A percentile compares a stretch with the other conserved stretches of the same genome.
phyloP scores from a whole-genome alignment of 2,888 invertebrate genomes.

The Eupeodes luniger region DNA sequence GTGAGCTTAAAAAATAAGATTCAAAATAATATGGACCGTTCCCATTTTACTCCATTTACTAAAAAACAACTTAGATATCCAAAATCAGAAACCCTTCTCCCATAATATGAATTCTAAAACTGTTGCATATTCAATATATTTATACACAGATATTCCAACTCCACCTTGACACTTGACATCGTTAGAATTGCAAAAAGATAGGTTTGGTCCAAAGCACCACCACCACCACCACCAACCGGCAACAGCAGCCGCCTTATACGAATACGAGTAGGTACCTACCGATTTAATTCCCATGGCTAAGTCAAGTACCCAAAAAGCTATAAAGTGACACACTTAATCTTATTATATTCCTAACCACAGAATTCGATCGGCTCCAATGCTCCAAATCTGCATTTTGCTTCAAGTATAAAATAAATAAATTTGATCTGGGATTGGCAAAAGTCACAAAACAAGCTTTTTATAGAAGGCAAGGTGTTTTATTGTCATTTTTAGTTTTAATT shows the following conservation, averaged over 20 bases:
- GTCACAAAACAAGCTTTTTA: background rate
- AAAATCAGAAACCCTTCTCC: constrained; percentile 13
- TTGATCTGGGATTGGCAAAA: constrained; percentile 53
- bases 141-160: constrained; percentile 30
- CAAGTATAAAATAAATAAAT: background rate
- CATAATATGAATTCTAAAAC: background rate
- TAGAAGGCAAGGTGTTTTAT: background rate
- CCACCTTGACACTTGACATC: constrained; percentile 72
- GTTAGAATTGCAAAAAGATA: constrained; percentile 56
- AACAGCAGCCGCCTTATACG: background rate
- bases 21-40: constrained; percentile 6
- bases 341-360: constrained; percentile 27
- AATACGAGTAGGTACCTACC: constrained; percentile 1
- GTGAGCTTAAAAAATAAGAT: background rate
- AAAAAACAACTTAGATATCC: background rate
- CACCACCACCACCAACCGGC: background rate
- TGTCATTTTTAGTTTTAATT: constrained; percentile 6
- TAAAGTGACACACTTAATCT: constrained; percentile 31
- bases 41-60: background rate
- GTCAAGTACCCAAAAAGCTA: constrained; percentile 27
- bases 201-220: constrained; percentile 34
- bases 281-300: constrained; percentile 53
- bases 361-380: constrained; percentile 59
- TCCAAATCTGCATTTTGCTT: constrained; percentile 12
- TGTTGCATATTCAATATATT: constrained; percentile 22